Percentiles rank a stretch among this genome's conserved stretches.
Conservation (phyloP, 2,113 vertebrate genomes). For the Pipa parva region DNA sequence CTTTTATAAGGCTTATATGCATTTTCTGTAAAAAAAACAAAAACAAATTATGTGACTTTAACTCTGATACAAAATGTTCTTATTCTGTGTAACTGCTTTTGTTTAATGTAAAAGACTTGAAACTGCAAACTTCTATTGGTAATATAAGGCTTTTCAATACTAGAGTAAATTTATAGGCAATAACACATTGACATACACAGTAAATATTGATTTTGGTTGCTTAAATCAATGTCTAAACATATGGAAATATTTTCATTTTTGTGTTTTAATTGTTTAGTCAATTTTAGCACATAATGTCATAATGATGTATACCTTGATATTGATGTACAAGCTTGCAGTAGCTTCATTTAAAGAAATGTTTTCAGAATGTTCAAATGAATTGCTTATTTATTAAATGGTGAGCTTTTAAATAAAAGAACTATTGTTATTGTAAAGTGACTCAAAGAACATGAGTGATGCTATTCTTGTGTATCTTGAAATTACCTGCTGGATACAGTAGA, state of each 20-base stretch:
- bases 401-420: no score
- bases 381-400: not conserved
- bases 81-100: no score
- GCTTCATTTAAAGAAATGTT: not conserved
- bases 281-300: not conserved
- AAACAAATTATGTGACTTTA: no score
- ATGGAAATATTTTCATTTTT: not conserved
- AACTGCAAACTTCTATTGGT: not conserved
- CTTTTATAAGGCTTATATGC: no score
- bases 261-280: slow-evolving; percentile 7
- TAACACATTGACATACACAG: not conserved
- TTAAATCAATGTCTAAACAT: slow-evolving; percentile 2
- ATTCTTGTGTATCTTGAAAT: no score
- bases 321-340: not conserved
- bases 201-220: slow-evolving; percentile 1
- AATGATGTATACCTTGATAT: not conserved
- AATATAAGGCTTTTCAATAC: not conserved
- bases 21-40: no score
- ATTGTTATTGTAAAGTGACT: no score
- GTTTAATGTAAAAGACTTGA: not conserved
- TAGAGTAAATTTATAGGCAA: not conserved
- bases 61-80: no score
- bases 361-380: not conserved
- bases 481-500: no score
- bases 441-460: no score